Evolutionary conservation across 2,113 vertebrate species (phyloP).

Genomic region (Caracal caracal): DNA sequence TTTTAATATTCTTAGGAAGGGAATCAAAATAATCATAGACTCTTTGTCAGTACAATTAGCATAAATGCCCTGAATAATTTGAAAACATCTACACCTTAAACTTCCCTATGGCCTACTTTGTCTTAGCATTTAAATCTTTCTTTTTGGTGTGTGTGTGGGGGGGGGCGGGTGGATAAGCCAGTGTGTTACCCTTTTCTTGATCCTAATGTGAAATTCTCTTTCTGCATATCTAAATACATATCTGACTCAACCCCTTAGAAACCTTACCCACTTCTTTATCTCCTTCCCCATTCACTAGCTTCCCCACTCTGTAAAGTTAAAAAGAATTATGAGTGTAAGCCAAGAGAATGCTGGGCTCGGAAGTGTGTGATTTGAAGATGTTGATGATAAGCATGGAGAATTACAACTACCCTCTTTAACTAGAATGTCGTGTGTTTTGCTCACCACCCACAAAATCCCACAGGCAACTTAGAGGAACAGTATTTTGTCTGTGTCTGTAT

Average conservation of each 20-base stretch:
- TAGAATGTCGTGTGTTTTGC: slow-evolving; percentile 44
- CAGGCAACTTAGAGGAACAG: neutral
- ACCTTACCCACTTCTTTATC: slow-evolving; percentile 61
- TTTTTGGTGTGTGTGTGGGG: neutral
- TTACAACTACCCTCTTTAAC: slow-evolving; percentile 54
- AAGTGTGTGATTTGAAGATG: slow-evolving; percentile 70
- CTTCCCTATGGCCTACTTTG: slow-evolving; percentile 40
- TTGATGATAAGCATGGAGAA: slow-evolving; percentile 49
- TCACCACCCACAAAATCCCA: slow-evolving; percentile 47
- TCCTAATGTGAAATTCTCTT: slow-evolving; percentile 60
- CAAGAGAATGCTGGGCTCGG: slow-evolving; percentile 41
- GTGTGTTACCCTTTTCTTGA: slow-evolving; percentile 21
- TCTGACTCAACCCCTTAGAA: slow-evolving; percentile 64
- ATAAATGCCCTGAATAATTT: slow-evolving; percentile 64
- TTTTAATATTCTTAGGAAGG: slow-evolving; percentile 71
- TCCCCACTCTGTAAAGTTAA: slow-evolving; percentile 50
- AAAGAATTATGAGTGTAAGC: slow-evolving; percentile 64
- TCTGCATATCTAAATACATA: slow-evolving; percentile 65
- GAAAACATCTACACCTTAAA: slow-evolving; percentile 62
- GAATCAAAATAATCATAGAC: slow-evolving; percentile 72
- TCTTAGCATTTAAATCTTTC: slow-evolving; percentile 25
- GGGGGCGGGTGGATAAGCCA: neutral
- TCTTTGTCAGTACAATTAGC: slow-evolving; percentile 68
- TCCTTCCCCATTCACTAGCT: slow-evolving; percentile 49
- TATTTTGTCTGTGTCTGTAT: slow-evolving; percentile 47